Evolutionary conservation across 2,888 invertebrate genomes (phyloP), one percentile per base, ranked within the genome.

Genomic region (Caenorhabditis imperialis): DNA sequence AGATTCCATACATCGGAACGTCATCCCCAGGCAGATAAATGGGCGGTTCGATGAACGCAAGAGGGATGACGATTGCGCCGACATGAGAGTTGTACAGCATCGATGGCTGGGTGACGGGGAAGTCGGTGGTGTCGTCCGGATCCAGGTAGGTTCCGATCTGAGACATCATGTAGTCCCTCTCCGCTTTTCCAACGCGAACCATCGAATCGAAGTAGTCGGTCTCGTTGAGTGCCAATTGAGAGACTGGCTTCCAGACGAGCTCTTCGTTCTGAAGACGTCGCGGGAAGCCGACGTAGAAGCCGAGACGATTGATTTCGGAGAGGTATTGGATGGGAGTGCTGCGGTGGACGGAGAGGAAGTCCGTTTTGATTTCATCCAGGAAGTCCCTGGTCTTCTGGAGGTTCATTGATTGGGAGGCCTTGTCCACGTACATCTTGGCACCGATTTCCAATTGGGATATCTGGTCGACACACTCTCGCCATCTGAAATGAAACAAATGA

Each of bases 391-490:
- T 70, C 35, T 70, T 51, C 6, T 37, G 55, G 14, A 70, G 27
- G 35, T 61, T 61, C 27, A 55, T 35, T 10, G 47, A 23, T 30
- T 70, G 48, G 0, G 61, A 54, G 12, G 54, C 55, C 22, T 53
- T 55, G 18, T 60, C 61, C 6, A 80, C 73, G 23, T 76, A 78
- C 63, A 78, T 62, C 42, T 76, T 78, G 14, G 60, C 62, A 7
- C 63, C 71, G 12, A 75, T 65, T 18, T 72, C 62, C 3, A 80
- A 47, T 1, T 12, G n/a, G 14, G 77, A 63, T 4, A 78, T 53
- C 22, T 80, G 77, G 14, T 70, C 67, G 12, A 80, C 78, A 54
- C 80, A 80, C 37, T 80, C 80, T 10, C 78, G 48, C 80, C 80
- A 80, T 18, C 79, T 77, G 55, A 14, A 58, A 45, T n/a, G 14